Percentiles rank a stretch among this genome's conserved stretches.
phyloP scores from a whole-genome alignment of 2,797 vertebrate species.

The Sebastolobus altivelis region DNA sequence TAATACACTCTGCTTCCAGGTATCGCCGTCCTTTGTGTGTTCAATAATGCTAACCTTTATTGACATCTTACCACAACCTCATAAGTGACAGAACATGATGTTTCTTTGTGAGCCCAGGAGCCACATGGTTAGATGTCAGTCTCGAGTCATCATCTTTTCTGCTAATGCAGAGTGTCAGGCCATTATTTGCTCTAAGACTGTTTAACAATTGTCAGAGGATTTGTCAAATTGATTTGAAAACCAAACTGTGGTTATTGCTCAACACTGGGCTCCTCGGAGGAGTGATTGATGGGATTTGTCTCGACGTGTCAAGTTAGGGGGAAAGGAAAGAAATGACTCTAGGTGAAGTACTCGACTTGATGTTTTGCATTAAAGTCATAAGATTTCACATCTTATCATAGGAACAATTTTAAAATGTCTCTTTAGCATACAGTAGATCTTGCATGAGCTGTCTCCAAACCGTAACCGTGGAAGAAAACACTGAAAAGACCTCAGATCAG shows the following conservation, averaged over 20 bases:
- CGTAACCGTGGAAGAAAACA: constrained; percentile 26
- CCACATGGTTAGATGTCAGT: constrained; percentile 59
- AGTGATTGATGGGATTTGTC: constrained; percentile 68
- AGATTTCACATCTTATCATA: constrained; percentile 18
- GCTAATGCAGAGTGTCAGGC: constrained; percentile 71
- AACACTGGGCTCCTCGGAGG: constrained; percentile 34
- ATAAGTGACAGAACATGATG: constrained; percentile 50
- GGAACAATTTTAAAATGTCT: background rate
- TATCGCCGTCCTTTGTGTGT: constrained; percentile 36
- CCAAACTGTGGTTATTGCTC: constrained; percentile 68
- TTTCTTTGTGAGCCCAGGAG: constrained; percentile 58
- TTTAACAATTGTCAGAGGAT: constrained; percentile 70
- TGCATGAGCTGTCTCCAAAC: constrained; percentile 1
- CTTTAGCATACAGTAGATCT: background rate
- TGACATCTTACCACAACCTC: constrained; percentile 51
- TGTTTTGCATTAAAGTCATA: constrained; percentile 26
- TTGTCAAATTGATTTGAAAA: constrained; percentile 86
- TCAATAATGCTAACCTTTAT: constrained; percentile 62
- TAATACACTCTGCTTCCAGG: constrained; percentile 46
- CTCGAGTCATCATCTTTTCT: constrained; percentile 48
- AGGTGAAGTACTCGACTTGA: constrained; percentile 20
- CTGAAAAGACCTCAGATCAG: constrained; percentile 47
- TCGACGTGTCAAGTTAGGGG: constrained; percentile 60
- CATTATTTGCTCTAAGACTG: constrained; percentile 76
- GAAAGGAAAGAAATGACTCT: constrained; percentile 36